Percentiles rank a stretch among this genome's conserved stretches.
phyloP scores from a whole-genome alignment of 2,797 vertebrate species.

The Lacerta agilis region DNA sequence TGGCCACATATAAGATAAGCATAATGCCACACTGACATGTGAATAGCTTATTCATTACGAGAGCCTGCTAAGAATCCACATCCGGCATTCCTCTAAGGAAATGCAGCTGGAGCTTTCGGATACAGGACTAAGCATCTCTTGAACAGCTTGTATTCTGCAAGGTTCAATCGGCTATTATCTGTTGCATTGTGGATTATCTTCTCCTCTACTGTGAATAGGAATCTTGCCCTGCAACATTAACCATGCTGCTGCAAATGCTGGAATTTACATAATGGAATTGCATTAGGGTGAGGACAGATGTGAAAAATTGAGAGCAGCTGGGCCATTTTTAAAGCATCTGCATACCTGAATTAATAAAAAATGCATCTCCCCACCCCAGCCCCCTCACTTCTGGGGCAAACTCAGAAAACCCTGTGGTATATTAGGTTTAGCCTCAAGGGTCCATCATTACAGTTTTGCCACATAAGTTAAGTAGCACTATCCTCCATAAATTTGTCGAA shows the following conservation, averaged over 20 bases:
- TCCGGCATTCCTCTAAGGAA: conserved; percentile 40
- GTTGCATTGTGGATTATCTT: conserved; percentile 49
- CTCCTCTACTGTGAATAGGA: conserved; percentile 39
- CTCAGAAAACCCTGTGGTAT: too few relatives aligned
- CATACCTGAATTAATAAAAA: neutral
- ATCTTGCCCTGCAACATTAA: conserved; percentile 29
- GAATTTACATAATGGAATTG: conserved; percentile 42
- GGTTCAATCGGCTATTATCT: conserved; percentile 59
- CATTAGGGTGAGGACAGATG: neutral
- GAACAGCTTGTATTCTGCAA: conserved; percentile 57
- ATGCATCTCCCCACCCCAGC: neutral
- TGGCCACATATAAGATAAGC: conserved; percentile 59
- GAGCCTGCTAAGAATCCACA: conserved; percentile 35
- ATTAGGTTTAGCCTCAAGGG: neutral
- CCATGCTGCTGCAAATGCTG: conserved; percentile 44
- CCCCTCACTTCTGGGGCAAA: too few relatives aligned
- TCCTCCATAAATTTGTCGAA: too few relatives aligned
- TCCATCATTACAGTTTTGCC: neutral
- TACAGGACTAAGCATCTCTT: conserved; percentile 33
- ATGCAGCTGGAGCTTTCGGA: conserved; percentile 47
- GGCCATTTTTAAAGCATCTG: neutral
- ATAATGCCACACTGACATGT: conserved; percentile 46
- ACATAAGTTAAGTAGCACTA: neutral
- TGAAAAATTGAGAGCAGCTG: neutral
- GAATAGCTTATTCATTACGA: conserved; percentile 60